phyloP scores from a whole-genome alignment of 2,797 vertebrate genomes.

The Ateles fusciceps region DNA sequence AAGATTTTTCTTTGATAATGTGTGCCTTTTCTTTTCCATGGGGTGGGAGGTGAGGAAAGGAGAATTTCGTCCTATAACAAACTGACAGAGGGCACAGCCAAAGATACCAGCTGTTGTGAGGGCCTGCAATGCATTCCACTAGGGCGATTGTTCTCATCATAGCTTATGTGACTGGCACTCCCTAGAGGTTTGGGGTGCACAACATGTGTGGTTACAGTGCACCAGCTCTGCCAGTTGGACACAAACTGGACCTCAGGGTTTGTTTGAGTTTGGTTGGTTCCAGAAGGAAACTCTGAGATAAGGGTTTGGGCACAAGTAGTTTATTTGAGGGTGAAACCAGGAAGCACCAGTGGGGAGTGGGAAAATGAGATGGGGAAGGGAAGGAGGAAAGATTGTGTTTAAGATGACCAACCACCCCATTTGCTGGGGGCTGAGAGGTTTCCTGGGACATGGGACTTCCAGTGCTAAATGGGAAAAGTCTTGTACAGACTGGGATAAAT shows the following conservation, averaged over 20 bases:
- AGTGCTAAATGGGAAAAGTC: not conserved
- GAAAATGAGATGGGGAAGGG: not conserved
- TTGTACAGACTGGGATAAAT: not conserved
- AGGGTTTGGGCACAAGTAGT: not conserved
- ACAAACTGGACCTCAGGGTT: not conserved
- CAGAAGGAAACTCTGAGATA: not conserved
- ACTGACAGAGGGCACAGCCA: not conserved
- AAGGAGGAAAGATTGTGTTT: not conserved
- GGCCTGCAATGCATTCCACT: not conserved
- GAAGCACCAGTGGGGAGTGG: not conserved
- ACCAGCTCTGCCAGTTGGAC: not conserved
- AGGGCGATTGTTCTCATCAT: not conserved
- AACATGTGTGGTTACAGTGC: not conserved
- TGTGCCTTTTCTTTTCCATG: conserved; percentile 77
- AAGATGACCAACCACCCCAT: not conserved
- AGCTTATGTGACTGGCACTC: not conserved
- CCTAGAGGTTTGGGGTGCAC: not conserved
- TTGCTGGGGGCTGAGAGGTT: not conserved
- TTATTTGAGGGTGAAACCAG: not conserved
- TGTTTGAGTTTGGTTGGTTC: not conserved
- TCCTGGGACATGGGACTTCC: not conserved
- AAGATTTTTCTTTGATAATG: conserved; percentile 79
- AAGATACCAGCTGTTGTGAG: conserved; percentile 33
- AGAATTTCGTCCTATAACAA: conserved; percentile 25
- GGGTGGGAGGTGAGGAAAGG: conserved; percentile 64